phyloP scores from a whole-genome alignment of 2,113 vertebrate species.

The Cheirogaleus medius region DNA sequence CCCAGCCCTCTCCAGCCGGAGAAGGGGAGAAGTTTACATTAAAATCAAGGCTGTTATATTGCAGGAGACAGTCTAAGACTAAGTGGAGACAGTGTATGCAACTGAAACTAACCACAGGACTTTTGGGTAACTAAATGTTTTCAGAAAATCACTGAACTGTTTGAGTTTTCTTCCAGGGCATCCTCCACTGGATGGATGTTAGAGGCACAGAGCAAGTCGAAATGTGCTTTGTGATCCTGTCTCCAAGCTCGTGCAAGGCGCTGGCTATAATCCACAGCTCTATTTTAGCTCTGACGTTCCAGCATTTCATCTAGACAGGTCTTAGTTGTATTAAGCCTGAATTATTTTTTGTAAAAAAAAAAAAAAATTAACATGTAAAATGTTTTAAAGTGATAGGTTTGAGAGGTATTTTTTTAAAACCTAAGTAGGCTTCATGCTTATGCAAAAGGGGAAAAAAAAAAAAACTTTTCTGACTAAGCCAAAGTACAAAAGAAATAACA shows the following conservation, averaged over 20 bases:
- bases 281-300: not conserved
- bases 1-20: not conserved
- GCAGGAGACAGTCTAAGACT: fast-evolving
- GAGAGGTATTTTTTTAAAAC: not conserved
- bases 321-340: not conserved
- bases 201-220: not conserved
- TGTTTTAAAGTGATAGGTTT: not conserved
- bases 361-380: not conserved
- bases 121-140: not conserved
- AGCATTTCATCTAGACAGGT: not conserved
- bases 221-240: not conserved
- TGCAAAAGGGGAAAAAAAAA: not conserved
- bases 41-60: not conserved
- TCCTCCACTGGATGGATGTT: not conserved
- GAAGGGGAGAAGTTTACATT: not conserved
- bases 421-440: conserved; percentile 45
- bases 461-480: not conserved
- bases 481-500: not conserved
- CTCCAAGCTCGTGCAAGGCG: fast-evolving
- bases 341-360: not conserved
- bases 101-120: not conserved
- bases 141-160: not conserved
- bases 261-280: not conserved
- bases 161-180: fast-evolving
- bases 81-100: not conserved